These are phyloP conservation scores for Leptothorax acervorum DNA, from an alignment of 2,888 invertebrate species.

Conservation along the genomic window DNA sequence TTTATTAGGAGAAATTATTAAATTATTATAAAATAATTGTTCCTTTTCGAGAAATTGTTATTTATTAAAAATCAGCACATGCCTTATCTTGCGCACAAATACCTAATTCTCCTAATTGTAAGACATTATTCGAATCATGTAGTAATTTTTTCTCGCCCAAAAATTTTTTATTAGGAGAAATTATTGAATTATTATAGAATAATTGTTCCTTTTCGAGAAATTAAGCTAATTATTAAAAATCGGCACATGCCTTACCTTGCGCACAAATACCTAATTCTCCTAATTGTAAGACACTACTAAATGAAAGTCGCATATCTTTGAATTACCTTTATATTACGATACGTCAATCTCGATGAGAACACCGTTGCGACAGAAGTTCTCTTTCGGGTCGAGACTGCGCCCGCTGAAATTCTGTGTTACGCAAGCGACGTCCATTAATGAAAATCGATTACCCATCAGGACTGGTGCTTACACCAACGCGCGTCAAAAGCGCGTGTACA, in stretches of 20 bases:
- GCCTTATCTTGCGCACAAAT: neutral
- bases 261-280: neutral
- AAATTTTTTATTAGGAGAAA: neutral
- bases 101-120: neutral
- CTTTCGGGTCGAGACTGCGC: conserved; percentile 71
- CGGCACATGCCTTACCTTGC: neutral
- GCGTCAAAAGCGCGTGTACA: conserved; percentile 76
- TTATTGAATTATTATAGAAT: neutral
- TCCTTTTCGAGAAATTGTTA: neutral
- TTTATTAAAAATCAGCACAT: neutral
- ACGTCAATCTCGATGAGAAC: conserved; percentile 66
- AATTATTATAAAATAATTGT: neutral
- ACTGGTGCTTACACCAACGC: conserved; percentile 68
- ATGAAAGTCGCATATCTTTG: neutral
- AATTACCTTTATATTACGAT: conserved; percentile 47
- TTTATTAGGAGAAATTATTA: neutral
- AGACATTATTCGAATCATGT: neutral
- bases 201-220: neutral
- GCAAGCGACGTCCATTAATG: conserved; percentile 80
- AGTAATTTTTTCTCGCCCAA: neutral
- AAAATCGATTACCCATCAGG: conserved; percentile 81
- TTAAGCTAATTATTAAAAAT: neutral
- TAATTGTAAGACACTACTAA: neutral
- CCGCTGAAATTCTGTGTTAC: conserved; percentile 76
- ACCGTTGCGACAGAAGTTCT: conserved; percentile 65